Evolutionary conservation across 2,888 invertebrate species (phyloP).

Genomic region (Tipula vernalis): DNA sequence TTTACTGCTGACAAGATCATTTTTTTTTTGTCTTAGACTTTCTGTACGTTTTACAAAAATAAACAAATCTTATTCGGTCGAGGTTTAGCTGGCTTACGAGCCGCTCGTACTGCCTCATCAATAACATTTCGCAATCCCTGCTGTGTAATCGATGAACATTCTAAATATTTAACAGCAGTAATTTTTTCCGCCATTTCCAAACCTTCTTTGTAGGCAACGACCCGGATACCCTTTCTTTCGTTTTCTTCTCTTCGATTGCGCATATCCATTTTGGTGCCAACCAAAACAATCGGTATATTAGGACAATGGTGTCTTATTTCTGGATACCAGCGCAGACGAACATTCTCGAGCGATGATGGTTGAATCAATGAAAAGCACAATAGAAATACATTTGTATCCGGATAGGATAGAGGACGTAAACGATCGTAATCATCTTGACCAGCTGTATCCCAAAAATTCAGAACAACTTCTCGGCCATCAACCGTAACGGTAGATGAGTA

Average conservation of each 20-base stretch:
- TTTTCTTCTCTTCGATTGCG: slow-evolving; percentile 95
- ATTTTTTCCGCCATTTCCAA: slow-evolving; percentile 94
- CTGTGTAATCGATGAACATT: slow-evolving; percentile 95
- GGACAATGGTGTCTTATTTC: slow-evolving; percentile 99
- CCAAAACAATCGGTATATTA: slow-evolving; percentile 93
- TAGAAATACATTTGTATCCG: slow-evolving; percentile 96
- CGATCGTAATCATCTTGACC: slow-evolving; percentile 97
- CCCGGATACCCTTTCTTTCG: slow-evolving; percentile 94
- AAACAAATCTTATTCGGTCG: slow-evolving; percentile 20
- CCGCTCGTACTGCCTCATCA: slow-evolving; percentile 98
- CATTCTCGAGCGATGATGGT: slow-evolving; percentile 98
- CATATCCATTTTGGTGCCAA: slow-evolving; percentile 95
- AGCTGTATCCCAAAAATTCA: slow-evolving; percentile 64
- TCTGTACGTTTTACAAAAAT: background rate
- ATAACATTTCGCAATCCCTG: slow-evolving; percentile 98
- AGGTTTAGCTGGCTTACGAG: slow-evolving; percentile 88
- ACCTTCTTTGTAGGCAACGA: slow-evolving; percentile 95
- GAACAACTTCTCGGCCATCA: slow-evolving; percentile 93
- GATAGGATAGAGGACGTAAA: slow-evolving; percentile 89
- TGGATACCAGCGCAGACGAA: slow-evolving; percentile 99
- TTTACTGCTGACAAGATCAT: no score
- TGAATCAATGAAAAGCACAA: slow-evolving; percentile 98
- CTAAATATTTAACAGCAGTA: slow-evolving; percentile 92
- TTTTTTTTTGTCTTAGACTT: no score
- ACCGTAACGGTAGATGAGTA: slow-evolving; percentile 99